phyloP scores from a whole-genome alignment of 2,888 invertebrate species.

The Xanthia icteritia region DNA sequence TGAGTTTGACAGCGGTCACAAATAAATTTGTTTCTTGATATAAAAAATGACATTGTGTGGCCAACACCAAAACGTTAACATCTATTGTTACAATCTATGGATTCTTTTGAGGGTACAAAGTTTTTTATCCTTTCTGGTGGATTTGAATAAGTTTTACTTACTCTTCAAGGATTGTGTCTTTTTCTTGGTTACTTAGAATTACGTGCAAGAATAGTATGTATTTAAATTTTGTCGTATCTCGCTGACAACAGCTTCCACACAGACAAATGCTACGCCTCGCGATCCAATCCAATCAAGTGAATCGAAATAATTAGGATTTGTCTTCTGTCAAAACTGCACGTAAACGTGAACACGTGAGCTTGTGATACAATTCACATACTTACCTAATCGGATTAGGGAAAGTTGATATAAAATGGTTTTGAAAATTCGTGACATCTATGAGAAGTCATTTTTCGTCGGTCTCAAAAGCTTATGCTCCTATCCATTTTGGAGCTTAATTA shows the following conservation, averaged over 20 bases:
- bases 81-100: slow-evolving; percentile 85
- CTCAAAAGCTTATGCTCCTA: background rate
- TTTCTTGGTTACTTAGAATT: slow-evolving; percentile 12
- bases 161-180: slow-evolving; percentile 45
- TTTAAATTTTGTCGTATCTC: background rate
- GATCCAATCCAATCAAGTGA: background rate
- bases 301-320: background rate
- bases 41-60: slow-evolving; percentile 85
- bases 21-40: slow-evolving; percentile 71
- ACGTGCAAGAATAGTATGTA: background rate
- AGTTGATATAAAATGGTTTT: background rate
- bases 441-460: background rate
- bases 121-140: slow-evolving; percentile 57
- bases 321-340: background rate
- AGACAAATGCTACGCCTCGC: background rate
- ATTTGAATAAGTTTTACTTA: slow-evolving; percentile 57
- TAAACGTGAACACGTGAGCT: background rate
- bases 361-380: background rate
- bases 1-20: slow-evolving; percentile 56
- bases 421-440: background rate
- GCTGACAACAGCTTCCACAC: background rate
- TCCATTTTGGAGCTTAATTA: background rate
- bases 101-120: slow-evolving; percentile 79
- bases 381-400: background rate
- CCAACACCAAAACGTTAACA: slow-evolving; percentile 83